Evolutionary conservation across 2,888 invertebrate genomes (phyloP), one percentile per base, ranked within the genome.

Genomic region (Epirrita christyi): DNA sequence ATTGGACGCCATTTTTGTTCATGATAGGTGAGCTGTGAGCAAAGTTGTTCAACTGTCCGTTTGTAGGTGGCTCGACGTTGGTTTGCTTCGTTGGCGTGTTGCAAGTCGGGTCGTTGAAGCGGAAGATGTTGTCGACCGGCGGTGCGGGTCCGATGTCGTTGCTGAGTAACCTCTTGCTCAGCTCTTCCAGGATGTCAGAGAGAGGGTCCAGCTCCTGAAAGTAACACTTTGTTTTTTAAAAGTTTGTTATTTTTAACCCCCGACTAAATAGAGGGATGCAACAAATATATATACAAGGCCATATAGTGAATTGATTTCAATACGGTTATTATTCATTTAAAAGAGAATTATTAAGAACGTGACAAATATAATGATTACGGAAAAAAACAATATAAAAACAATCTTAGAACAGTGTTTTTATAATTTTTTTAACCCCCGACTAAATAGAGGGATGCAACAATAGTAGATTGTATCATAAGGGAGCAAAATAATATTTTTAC

Each of bases 111-210:
- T 95, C 94, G 74, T 95, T 95, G 78, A 94, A 95, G 92, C 93
- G 93, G 82, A 95, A 95, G 60, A 95, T 95, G 66, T 95, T 95
- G 61, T 94, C 94, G 65, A 93, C 77, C 5, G 76, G 81, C 66
- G 90, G 68, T 58, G 80, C 63, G 36, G 85, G 79, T 61, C 84
- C 84, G 42, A 72, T 82, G 48, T 91, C 90, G 59, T 86, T 85
- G 72, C 83, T 86, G 34, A 93, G 87, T 52, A 95, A 93, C 68
- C 94, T 94, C 70, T 95, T 93, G 42, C 94, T 94, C 34, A 94
- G 85, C 72, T 95, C 94, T 47, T 96, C 96, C 51, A 96, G 87
- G 56, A 96, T 95, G 45, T 94, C 94, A 43, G 94, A 93, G 57
- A 96, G 83, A 9, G 94, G 94, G 65, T 95, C 94, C 68, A 95